These are phyloP conservation scores for Octopus bimaculoides DNA, from an alignment of 1,140 invertebrate species.

Conservation along the genomic window DNA sequence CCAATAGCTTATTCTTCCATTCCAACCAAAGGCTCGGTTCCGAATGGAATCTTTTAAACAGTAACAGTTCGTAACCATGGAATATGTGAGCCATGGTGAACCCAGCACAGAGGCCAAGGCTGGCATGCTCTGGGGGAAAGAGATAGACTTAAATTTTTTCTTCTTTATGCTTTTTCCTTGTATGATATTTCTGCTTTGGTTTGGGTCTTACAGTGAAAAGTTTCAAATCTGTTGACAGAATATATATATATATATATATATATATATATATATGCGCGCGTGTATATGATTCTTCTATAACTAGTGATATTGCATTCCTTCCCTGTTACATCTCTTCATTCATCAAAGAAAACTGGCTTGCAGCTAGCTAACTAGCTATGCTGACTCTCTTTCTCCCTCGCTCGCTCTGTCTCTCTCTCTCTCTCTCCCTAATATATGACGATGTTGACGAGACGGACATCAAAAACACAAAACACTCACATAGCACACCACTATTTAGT, in stretches of 20 bases:
- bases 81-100: slow-evolving; percentile 35
- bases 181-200: not conserved
- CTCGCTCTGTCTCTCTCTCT: not conserved
- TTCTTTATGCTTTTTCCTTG: not conserved
- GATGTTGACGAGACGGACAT: no score
- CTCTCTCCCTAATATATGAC: no score
- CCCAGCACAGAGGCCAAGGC: not conserved
- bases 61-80: slow-evolving; percentile 50
- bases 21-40: slow-evolving; percentile 43
- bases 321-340: not conserved
- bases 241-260: not conserved
- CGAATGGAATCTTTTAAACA: slow-evolving; percentile 44
- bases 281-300: not conserved
- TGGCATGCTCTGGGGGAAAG: not conserved
- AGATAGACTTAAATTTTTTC: not conserved
- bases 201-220: not conserved
- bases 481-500: no score
- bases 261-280: not conserved
- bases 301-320: not conserved
- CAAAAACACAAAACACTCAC: no score
- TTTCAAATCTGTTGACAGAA: not conserved
- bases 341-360: not conserved
- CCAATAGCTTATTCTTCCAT: slow-evolving; percentile 38
- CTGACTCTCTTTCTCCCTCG: not conserved
- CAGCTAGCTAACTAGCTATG: not conserved